phyloP scores from a whole-genome alignment of 1,140 invertebrate genomes.

The Lepidurus apus region DNA sequence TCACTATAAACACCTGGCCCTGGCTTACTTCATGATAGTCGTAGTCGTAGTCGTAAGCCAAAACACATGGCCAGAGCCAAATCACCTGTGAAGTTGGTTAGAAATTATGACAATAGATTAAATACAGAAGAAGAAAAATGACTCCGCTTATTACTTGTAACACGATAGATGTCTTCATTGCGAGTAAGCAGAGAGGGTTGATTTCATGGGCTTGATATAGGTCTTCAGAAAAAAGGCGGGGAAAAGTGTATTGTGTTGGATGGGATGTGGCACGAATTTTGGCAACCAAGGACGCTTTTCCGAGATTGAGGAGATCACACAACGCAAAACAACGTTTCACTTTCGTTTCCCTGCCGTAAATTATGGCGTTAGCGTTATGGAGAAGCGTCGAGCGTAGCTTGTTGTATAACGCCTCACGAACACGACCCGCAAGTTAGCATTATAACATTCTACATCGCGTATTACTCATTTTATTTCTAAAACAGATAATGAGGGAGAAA shows the following conservation, averaged over 20 bases:
- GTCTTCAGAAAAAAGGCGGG: not conserved
- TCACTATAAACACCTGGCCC: not conserved
- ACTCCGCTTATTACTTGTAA: not conserved
- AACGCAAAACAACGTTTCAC: not conserved
- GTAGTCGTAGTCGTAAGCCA: slow-evolving; percentile 10
- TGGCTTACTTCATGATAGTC: not conserved
- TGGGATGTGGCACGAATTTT: not conserved
- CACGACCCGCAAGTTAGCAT: not conserved
- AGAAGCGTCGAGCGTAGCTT: not conserved
- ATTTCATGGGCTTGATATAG: not conserved
- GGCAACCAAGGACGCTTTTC: not conserved
- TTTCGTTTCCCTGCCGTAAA: not conserved
- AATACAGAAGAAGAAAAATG: not conserved
- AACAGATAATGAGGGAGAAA: not conserved
- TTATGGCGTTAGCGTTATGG: not conserved
- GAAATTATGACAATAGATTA: not conserved
- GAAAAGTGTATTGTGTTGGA: not conserved
- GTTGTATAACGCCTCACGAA: not conserved
- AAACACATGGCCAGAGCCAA: not conserved
- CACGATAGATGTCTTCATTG: not conserved
- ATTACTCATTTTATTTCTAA: not conserved
- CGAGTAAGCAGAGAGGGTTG: slow-evolving; percentile 3
- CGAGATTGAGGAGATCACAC: not conserved
- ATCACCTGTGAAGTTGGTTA: not conserved
- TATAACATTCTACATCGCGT: not conserved